Conservation (phyloP, 2,113 vertebrate species). For the Carettochelys insculpta region DNA sequence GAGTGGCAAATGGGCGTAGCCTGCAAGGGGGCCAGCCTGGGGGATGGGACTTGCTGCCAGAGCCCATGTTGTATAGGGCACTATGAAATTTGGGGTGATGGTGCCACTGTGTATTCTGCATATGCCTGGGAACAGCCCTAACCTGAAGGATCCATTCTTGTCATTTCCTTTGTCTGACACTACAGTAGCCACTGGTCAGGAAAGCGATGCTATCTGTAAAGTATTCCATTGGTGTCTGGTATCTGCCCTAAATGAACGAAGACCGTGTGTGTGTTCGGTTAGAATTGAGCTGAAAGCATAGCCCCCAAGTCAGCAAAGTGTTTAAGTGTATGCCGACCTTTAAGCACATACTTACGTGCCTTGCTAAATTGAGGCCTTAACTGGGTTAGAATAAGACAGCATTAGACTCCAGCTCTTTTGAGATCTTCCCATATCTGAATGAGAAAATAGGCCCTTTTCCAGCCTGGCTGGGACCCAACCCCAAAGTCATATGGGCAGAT, state of each 20-base stretch:
- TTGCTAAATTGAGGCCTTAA: not conserved
- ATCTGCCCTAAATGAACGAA: not conserved
- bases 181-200: not conserved
- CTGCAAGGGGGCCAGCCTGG: too few species aligned
- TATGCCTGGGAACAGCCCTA: too few species aligned
- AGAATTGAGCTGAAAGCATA: not conserved
- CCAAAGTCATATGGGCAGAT: not conserved
- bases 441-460: not conserved
- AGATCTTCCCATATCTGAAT: not conserved
- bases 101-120: too few species aligned
- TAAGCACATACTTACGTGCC: not conserved
- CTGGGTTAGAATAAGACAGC: not conserved
- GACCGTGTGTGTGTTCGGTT: not conserved
- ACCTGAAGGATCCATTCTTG: not conserved
- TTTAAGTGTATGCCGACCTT: not conserved
- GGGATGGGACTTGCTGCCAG: too few species aligned
- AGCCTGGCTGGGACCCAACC: not conserved
- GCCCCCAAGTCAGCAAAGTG: not conserved
- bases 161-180: not conserved
- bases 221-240: fast-evolving
- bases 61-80: too few species aligned
- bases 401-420: not conserved
- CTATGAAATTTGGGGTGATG: too few species aligned
- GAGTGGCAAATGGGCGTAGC: too few species aligned
- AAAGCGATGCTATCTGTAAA: not conserved